phyloP scores from a whole-genome alignment of 2,797 vertebrate species.

The Thripadectes ignobilis region DNA sequence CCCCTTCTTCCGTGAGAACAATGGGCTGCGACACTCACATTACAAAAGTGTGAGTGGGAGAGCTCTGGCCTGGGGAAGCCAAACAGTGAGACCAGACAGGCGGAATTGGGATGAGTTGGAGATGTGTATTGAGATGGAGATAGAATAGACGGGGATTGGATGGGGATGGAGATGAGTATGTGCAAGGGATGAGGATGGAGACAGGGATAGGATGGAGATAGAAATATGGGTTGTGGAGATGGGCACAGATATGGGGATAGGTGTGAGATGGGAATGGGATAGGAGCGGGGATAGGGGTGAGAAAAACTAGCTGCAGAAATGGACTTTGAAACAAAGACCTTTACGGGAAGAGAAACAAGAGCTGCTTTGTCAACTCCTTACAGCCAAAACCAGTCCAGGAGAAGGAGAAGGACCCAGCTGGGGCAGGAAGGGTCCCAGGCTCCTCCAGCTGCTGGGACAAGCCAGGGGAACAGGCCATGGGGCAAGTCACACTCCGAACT shows the following conservation, averaged over 20 bases:
- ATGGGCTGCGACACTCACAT: fast-evolving
- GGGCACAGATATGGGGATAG: not conserved
- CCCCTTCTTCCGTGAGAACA: fast-evolving
- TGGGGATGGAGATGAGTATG: no score
- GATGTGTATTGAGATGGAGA: not conserved
- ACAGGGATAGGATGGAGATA: not conserved
- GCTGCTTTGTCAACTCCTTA: not conserved
- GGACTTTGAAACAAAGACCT: not conserved
- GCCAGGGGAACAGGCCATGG: fast-evolving
- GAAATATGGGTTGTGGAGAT: not conserved
- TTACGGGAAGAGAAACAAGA: not conserved
- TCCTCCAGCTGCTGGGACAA: not conserved
- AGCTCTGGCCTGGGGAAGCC: not conserved
- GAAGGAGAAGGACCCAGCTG: not conserved
- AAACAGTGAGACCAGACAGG: not conserved
- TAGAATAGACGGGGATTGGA: not conserved
- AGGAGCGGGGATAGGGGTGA: not conserved
- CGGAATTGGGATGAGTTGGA: not conserved
- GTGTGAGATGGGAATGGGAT: not conserved
- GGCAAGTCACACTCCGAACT: not conserved
- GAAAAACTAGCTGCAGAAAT: not conserved
- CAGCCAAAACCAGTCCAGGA: not conserved
- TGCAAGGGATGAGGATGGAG: not conserved
- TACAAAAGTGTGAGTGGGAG: not conserved
- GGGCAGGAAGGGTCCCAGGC: not conserved